These are phyloP conservation scores for Heloderma charlesbogerti DNA, from an alignment of 2,113 vertebrate species.

Conservation along the genomic window DNA sequence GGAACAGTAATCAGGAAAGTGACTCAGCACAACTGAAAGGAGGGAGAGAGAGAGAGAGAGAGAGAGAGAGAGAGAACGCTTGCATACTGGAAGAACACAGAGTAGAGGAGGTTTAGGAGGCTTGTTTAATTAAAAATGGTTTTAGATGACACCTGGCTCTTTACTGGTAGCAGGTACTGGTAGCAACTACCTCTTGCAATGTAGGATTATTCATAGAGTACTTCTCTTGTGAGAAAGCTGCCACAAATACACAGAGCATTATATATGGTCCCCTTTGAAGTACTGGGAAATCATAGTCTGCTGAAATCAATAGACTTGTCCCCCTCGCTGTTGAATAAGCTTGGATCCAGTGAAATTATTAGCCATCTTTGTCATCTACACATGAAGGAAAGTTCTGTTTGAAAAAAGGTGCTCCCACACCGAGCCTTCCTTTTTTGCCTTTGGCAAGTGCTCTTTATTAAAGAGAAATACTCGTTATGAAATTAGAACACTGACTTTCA, in stretches of 20 bases:
- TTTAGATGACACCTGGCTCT: not conserved
- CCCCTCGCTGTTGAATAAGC: not conserved
- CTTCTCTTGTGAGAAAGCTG: not conserved
- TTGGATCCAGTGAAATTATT: not conserved
- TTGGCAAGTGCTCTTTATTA: constrained; percentile 43
- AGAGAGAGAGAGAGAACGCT: no score
- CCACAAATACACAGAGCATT: not conserved
- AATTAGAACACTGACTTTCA: constrained; percentile 53
- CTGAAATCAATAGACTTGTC: not conserved
- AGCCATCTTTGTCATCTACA: constrained; percentile 2
- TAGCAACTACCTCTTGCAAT: not conserved
- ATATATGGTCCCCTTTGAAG: not conserved
- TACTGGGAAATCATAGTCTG: not conserved
- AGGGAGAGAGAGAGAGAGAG: no score
- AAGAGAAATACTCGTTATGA: constrained; percentile 45
- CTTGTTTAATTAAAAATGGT: not conserved
- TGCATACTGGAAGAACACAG: not conserved
- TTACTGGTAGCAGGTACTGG: not conserved
- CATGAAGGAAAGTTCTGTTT: constrained; percentile 53
- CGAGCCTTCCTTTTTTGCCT: constrained; percentile 52
- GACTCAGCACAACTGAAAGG: not conserved
- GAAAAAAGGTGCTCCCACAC: constrained; percentile 50
- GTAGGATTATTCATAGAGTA: not conserved
- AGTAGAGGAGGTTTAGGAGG: not conserved
- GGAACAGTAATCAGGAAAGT: not conserved